Evolutionary conservation across 2,888 invertebrate species (phyloP).

Genomic region (Acleris sparsana): DNA sequence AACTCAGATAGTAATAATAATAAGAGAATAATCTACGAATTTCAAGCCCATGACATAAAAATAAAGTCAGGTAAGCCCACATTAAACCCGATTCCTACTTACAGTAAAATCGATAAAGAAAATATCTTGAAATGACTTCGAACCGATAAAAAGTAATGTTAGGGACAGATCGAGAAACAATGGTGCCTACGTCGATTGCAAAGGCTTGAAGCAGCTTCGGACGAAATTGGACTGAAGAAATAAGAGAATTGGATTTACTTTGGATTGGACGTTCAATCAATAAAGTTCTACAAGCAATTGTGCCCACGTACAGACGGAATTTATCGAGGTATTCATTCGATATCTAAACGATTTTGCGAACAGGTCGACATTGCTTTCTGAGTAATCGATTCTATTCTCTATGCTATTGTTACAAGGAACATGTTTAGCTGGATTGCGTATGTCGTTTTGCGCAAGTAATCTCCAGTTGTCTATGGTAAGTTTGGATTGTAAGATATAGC

Average conservation of each 20-base stretch:
- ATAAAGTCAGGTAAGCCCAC: constrained; percentile 45
- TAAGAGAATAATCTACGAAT: constrained; percentile 7
- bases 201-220: constrained; percentile 22
- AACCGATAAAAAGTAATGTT: constrained; percentile 71
- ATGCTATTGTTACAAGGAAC: constrained; percentile 9
- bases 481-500: constrained; percentile 36
- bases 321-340: constrained; percentile 51
- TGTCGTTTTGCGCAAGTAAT: constrained; percentile 26
- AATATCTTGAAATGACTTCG: constrained; percentile 61
- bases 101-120: constrained; percentile 51
- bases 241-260: constrained; percentile 37
- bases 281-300: constrained; percentile 45
- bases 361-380: constrained; percentile 37
- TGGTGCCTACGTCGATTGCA: constrained; percentile 56
- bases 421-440: not conserved
- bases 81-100: constrained; percentile 42
- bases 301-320: constrained; percentile 51
- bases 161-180: constrained; percentile 68
- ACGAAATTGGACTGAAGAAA: constrained; percentile 38
- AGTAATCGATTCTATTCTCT: constrained; percentile 23
- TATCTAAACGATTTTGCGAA: constrained; percentile 42
- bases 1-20: not conserved
- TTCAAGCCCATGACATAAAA: constrained; percentile 29
- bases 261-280: constrained; percentile 28
- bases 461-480: constrained; percentile 22